A percentile compares a stretch with the other conserved stretches of the same genome.
Evolutionary conservation across 2,113 vertebrate species (phyloP).

Genomic region (Sturnus vulgaris): DNA sequence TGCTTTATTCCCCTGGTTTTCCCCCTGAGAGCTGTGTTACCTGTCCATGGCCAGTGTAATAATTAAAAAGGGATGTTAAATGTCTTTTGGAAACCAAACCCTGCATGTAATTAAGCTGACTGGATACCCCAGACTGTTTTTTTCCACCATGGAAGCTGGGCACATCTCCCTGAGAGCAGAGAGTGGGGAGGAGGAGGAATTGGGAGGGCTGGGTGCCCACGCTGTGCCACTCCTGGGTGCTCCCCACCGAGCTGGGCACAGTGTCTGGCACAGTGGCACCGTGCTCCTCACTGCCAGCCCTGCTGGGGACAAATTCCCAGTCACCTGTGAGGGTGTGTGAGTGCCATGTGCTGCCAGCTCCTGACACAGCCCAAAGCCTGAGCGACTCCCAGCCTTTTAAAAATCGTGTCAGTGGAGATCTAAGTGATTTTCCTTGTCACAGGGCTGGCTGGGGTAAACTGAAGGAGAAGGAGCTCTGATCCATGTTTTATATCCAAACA

Average conservation of each 20-base stretch:
- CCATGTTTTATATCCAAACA: neutral
- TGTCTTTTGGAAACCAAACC: neutral
- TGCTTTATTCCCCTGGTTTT: neutral
- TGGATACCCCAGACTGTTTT: neutral
- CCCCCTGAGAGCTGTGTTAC: neutral
- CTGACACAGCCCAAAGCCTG: neutral
- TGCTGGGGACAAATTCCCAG: neutral
- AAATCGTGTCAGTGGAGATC: neutral
- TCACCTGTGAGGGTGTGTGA: neutral
- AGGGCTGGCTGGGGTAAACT: neutral
- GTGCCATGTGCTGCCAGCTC: neutral
- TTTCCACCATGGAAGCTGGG: neutral
- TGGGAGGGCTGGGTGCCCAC: neutral
- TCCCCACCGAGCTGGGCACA: neutral
- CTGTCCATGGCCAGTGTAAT: neutral
- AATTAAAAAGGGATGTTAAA: neutral
- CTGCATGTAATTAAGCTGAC: neutral
- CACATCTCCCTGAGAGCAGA: neutral
- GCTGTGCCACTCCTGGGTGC: neutral
- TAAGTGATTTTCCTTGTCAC: constrained; percentile 22
- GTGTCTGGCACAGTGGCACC: neutral
- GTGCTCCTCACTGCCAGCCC: neutral
- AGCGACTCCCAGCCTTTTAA: neutral
- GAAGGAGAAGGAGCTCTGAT: neutral
- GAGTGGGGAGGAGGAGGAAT: neutral